These are phyloP conservation scores for Stramonita haemastoma DNA, from an alignment of 2,888 invertebrate genomes.

Conservation along the genomic window DNA sequence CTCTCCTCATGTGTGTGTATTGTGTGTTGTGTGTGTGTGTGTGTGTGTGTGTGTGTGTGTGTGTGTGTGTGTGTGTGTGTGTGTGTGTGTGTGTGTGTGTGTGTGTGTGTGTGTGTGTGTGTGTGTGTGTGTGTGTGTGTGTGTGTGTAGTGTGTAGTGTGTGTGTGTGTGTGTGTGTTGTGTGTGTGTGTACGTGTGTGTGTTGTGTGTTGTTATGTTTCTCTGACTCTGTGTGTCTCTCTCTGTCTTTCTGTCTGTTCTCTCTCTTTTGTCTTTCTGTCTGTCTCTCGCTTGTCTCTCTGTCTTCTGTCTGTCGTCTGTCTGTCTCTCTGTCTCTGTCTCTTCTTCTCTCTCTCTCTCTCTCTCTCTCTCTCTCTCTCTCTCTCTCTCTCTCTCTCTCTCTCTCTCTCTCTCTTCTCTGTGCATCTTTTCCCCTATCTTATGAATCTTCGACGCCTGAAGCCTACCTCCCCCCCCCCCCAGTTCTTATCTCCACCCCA, in stretches of 20 bases:
- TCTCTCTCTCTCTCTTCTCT: background rate
- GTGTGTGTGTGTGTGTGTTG: background rate
- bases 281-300: background rate
- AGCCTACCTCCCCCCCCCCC: too few relatives aligned
- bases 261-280: too few relatives aligned
- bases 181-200: too few relatives aligned
- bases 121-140: slow-evolving; percentile 32
- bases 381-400: background rate
- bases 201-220: too few relatives aligned
- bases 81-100: slow-evolving; percentile 11
- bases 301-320: background rate
- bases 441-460: background rate
- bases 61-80: slow-evolving; percentile 30
- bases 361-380: background rate
- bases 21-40: slow-evolving; percentile 7
- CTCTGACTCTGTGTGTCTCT: too few relatives aligned
- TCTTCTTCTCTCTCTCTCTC: background rate
- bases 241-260: too few relatives aligned
- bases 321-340: background rate
- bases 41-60: slow-evolving; percentile 34
- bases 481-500: too few relatives aligned
- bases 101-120: slow-evolving; percentile 9
- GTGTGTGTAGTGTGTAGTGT: too few relatives aligned
- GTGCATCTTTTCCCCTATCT: background rate
- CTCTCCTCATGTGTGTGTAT: background rate